Conservation (phyloP, 2,797 vertebrate genomes). For the Carapus acus region DNA sequence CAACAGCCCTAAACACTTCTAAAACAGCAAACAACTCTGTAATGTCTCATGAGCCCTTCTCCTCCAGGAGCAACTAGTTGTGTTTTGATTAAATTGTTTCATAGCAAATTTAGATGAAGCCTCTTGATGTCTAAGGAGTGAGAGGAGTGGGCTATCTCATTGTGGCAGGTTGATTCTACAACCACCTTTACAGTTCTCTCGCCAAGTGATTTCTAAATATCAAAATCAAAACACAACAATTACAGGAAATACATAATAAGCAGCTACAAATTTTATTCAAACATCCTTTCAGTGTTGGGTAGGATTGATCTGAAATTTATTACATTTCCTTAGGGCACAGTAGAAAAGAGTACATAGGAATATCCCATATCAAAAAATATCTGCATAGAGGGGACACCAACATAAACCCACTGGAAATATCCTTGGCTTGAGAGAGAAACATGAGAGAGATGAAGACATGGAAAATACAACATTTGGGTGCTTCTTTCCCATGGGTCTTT, state of each 20-base stretch:
- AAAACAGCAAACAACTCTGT: no score
- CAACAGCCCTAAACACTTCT: no score
- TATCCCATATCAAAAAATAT: slow-evolving; percentile 52
- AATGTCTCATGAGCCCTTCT: no score
- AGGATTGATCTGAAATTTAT: slow-evolving; percentile 55
- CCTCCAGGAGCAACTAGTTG: no score
- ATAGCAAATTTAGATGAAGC: no score
- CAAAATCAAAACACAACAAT: no score
- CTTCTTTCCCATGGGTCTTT: slow-evolving; percentile 22
- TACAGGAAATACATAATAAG: slow-evolving; percentile 20
- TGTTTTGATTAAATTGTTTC: no score
- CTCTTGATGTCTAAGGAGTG: no score
- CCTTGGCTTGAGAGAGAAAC: slow-evolving; percentile 28
- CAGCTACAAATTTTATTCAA: slow-evolving; percentile 69
- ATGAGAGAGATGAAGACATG: background rate
- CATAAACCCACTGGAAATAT: slow-evolving; percentile 35
- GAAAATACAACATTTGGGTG: slow-evolving; percentile 22
- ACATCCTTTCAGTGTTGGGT: slow-evolving; percentile 53
- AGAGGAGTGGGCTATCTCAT: no score
- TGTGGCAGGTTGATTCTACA: no score
- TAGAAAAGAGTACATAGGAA: slow-evolving; percentile 61
- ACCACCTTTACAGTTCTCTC: no score
- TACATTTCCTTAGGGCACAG: slow-evolving; percentile 56
- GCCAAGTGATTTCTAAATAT: no score
- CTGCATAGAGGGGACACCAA: slow-evolving; percentile 60